phyloP scores from a whole-genome alignment of 2,113 vertebrate genomes.

The Nesogale talazaci region DNA sequence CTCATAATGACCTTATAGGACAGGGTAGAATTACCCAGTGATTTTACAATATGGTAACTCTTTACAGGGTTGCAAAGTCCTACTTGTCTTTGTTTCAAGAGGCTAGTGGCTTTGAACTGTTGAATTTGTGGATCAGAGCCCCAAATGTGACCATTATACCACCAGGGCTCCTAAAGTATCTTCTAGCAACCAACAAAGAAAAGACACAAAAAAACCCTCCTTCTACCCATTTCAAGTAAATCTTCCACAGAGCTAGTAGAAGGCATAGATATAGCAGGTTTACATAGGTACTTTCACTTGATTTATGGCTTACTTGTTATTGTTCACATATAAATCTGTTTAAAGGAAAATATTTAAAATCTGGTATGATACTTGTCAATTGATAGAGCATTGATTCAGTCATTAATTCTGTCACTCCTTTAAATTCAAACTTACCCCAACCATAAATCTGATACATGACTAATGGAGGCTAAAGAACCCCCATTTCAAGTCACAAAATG shows the following conservation, averaged over 20 bases:
- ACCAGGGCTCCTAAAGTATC: no score
- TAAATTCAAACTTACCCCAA: neutral
- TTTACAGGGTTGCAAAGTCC: no score
- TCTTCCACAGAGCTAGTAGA: neutral
- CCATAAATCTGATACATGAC: neutral
- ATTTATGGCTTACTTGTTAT: neutral
- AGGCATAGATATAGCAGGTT: neutral
- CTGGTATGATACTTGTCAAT: neutral
- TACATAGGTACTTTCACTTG: neutral
- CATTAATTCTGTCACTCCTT: neutral
- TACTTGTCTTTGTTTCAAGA: no score
- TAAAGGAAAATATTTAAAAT: conserved; percentile 2
- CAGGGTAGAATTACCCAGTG: no score
- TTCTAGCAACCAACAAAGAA: no score
- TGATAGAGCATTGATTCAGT: neutral
- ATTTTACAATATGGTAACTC: no score
- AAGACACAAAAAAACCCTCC: neutral
- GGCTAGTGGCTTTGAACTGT: no score
- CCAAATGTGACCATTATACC: no score
- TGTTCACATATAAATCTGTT: neutral
- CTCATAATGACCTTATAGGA: no score
- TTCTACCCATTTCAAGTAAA: neutral
- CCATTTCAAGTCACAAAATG: neutral
- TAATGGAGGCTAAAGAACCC: neutral
- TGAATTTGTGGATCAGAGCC: no score